Conservation (phyloP, 2,113 vertebrate species). For the Apistogramma diplotaenia region DNA sequence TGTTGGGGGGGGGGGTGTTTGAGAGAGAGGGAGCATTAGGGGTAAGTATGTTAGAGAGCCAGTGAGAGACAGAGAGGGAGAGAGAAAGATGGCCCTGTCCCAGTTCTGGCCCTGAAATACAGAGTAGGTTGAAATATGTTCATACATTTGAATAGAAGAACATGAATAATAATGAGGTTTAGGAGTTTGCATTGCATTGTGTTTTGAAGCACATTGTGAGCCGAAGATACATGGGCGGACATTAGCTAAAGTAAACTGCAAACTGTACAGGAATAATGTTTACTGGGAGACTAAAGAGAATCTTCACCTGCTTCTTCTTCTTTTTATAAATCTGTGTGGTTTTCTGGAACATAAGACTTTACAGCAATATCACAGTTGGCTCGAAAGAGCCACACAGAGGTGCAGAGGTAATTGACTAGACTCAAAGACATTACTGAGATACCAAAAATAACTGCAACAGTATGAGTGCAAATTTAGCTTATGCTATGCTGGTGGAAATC, state of each 20-base stretch:
- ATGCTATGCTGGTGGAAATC: slow-evolving; percentile 20
- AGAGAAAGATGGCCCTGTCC: slow-evolving; percentile 43
- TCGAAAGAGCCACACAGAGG: slow-evolving; percentile 18
- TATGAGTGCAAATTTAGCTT: slow-evolving; percentile 35
- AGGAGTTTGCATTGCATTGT: slow-evolving; percentile 19
- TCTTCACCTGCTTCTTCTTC: background rate
- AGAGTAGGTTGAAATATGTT: slow-evolving; percentile 47
- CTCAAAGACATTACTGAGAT: slow-evolving; percentile 40
- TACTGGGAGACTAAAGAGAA: background rate
- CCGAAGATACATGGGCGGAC: background rate
- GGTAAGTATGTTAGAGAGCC: slow-evolving; percentile 38
- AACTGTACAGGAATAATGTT: slow-evolving; percentile 18
- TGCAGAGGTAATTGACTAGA: slow-evolving; percentile 44
- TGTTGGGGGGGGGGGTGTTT: background rate
- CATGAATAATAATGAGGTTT: slow-evolving; percentile 43
- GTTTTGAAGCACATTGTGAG: background rate
- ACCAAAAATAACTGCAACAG: slow-evolving; percentile 41
- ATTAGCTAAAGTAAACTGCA: background rate
- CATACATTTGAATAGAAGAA: slow-evolving; percentile 40
- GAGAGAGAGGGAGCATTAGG: slow-evolving; percentile 18
- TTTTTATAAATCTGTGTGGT: slow-evolving; percentile 22
- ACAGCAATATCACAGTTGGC: background rate
- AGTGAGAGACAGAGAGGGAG: no score
- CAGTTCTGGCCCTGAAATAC: slow-evolving; percentile 53
- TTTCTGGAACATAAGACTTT: slow-evolving; percentile 11